Conservation (phyloP, 2,113 vertebrate species). For the Amblyornis subalaris region DNA sequence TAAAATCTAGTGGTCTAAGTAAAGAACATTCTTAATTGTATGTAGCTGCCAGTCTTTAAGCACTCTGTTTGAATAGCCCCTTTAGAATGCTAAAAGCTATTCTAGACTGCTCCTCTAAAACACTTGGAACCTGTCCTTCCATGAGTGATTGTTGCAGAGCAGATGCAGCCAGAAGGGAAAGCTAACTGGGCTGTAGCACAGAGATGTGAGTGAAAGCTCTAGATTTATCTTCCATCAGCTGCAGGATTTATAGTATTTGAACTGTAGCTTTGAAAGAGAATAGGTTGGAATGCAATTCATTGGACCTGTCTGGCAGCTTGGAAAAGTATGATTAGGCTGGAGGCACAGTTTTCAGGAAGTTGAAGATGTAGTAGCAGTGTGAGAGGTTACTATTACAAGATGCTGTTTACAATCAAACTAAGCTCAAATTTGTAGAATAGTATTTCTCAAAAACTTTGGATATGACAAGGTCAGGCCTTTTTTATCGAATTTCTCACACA, state of each 20-base stretch:
- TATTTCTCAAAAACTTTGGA: background rate
- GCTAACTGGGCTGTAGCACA: background rate
- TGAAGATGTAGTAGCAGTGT: background rate
- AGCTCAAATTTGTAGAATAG: background rate
- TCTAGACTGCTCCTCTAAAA: background rate
- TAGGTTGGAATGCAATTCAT: background rate
- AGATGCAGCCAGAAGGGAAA: background rate
- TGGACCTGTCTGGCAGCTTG: background rate
- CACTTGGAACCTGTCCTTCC: background rate
- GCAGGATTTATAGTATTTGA: background rate
- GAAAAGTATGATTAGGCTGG: background rate
- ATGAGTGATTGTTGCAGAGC: background rate
- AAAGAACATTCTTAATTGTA: background rate
- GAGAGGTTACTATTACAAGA: background rate
- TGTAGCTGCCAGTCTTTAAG: background rate
- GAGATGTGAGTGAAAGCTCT: background rate
- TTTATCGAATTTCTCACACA: background rate
- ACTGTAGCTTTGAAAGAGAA: background rate
- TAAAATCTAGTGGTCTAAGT: background rate
- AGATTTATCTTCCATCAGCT: background rate
- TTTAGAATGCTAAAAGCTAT: background rate
- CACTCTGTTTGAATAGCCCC: background rate
- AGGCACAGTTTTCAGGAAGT: background rate
- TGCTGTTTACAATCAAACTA: background rate
- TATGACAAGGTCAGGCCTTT: background rate